Conservation (phyloP, 2,797 vertebrate genomes). For the Halcyon badia region DNA sequence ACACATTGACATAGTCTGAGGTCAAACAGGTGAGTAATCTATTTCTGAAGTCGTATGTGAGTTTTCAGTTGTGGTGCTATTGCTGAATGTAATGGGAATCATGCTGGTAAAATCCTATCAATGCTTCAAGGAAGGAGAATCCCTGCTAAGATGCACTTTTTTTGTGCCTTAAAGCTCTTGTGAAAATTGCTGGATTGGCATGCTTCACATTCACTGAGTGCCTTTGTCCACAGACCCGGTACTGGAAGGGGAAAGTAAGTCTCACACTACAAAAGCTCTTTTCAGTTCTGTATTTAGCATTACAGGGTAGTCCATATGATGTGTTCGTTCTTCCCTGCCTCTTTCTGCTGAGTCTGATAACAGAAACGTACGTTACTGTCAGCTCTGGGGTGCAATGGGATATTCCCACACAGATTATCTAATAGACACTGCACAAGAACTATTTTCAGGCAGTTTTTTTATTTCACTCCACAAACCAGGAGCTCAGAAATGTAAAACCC, state of each 20-base stretch:
- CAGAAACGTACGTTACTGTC: slow-evolving; percentile 32
- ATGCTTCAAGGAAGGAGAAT: neutral
- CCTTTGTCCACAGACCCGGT: neutral
- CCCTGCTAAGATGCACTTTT: neutral
- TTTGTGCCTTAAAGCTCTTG: slow-evolving; percentile 1
- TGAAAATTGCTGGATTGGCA: slow-evolving; percentile 34
- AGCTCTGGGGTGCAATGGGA: neutral
- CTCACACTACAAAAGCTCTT: slow-evolving; percentile 2
- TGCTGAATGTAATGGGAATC: slow-evolving; percentile 18
- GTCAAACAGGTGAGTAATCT: slow-evolving; percentile 10
- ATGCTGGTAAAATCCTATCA: slow-evolving; percentile 34
- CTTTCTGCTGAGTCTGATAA: slow-evolving; percentile 40
- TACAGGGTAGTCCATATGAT: neutral
- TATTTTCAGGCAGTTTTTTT: slow-evolving; percentile 1
- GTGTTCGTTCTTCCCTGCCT: slow-evolving; percentile 16
- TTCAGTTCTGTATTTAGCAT: slow-evolving; percentile 24
- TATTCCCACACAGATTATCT: slow-evolving; percentile 31
- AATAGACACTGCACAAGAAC: slow-evolving; percentile 15
- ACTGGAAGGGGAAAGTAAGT: neutral
- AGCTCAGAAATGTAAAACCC: slow-evolving; percentile 10
- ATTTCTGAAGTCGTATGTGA: neutral
- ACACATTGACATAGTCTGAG: neutral
- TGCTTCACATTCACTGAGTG: neutral
- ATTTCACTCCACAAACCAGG: neutral
- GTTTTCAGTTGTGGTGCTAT: neutral